Evolutionary conservation across 2,113 vertebrate species (phyloP), one percentile per base, ranked within the genome.

Genomic region (Galemys pyrenaicus): DNA sequence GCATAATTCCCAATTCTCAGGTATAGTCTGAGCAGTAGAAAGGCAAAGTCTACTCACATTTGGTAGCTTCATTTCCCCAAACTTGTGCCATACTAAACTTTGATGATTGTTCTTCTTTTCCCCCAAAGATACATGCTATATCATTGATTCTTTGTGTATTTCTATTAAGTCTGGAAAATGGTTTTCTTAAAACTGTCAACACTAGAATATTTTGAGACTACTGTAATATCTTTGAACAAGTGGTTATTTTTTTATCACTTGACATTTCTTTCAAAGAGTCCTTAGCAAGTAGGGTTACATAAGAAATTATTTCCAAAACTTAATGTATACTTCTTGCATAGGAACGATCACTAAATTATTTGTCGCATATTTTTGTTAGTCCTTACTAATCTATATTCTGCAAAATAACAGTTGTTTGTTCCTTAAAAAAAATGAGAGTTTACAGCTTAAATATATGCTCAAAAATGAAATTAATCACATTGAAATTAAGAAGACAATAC

Each of bases 1-100:
- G 8, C 41, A 56, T 82, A 26, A 80, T 74, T 95, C 88, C 56
- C 88, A 94, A 70, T 94, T 85, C 77, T 20, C 81, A 70, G 70
- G 10, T 91, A 68, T 20, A 87, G 73, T 90, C 71, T 46, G 30
- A 68, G n/a, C 35, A 78, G 41, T 24, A 67, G 37, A n/a, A 91
- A 89, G 22, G 17, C 37, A 67, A 37, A 56, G 41, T 41, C 46
- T 46, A 22, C 10, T 74, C 46, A 81, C 32, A 81, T 46, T 85
- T 82, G 71, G 30, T 39, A 79, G 26, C 10, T 64, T 22, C 41
- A 35, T 87, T 89, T n/a, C 13, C 32, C 35, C 20, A 30, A 32
- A 60, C 11, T 28, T 73, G 46, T 67, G 22, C 5, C 78, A 91
- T 74, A 17, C 20, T 77, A 65, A 82, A 32, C 56, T 70, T 8